These are phyloP conservation scores for Epistrophe grossulariae DNA, from an alignment of 2,888 invertebrate genomes.

Conservation along the genomic window DNA sequence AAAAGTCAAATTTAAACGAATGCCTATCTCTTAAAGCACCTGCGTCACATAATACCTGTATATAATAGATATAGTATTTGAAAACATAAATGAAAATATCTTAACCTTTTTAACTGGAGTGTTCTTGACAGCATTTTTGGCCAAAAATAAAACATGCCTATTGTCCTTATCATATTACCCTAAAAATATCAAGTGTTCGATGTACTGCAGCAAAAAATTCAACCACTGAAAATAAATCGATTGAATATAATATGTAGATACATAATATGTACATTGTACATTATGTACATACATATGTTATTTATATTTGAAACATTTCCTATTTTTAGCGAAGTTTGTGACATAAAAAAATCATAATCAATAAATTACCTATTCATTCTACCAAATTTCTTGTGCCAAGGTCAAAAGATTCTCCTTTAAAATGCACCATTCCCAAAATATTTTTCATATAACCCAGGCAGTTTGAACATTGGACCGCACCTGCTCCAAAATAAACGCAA, in stretches of 20 bases:
- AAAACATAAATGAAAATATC: neutral
- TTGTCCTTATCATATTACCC: too few relatives aligned
- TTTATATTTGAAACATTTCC: neutral
- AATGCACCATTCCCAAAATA: neutral
- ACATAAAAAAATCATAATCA: constrained; percentile 9
- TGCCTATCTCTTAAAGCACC: too few relatives aligned
- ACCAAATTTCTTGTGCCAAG: constrained; percentile 33
- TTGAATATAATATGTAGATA: neutral
- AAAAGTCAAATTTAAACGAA: too few relatives aligned
- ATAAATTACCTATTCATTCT: constrained; percentile 19
- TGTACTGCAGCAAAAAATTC: constrained; percentile 1
- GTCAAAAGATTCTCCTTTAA: neutral
- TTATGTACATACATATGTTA: too few relatives aligned
- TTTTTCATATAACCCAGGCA: constrained; percentile 6
- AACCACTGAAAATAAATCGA: constrained; percentile 18
- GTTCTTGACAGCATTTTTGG: neutral
- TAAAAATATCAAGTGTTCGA: neutral
- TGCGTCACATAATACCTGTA: too few relatives aligned
- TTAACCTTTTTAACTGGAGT: neutral
- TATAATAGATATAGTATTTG: too few relatives aligned
- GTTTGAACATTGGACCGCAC: constrained; percentile 8
- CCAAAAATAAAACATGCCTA: neutral
- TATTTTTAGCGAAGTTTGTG: neutral
- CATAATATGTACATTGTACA: too few relatives aligned
- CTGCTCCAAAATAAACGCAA: constrained; percentile 55